Evolutionary conservation across 2,797 vertebrate species (phyloP).

Genomic region (Capromys pilorides): DNA sequence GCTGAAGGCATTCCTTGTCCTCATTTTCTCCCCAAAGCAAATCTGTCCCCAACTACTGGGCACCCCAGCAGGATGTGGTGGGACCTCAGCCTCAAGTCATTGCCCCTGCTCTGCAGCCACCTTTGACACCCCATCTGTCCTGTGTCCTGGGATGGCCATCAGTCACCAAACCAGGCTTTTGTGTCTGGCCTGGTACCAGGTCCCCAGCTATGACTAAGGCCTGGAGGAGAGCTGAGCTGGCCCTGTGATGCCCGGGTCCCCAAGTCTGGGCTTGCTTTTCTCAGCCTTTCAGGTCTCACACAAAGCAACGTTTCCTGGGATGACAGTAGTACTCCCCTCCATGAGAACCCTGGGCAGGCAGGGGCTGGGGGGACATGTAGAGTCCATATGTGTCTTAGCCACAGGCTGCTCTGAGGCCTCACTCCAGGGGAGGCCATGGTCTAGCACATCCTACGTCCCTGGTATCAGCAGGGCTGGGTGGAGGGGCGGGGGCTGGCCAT

Average conservation of each 20-base stretch:
- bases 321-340: too few species aligned
- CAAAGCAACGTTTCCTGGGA: neutral
- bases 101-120: neutral
- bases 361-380: neutral
- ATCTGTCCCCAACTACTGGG: neutral
- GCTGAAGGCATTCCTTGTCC: neutral
- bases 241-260: neutral
- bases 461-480: neutral
- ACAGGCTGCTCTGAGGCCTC: neutral
- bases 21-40: neutral
- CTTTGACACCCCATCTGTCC: neutral
- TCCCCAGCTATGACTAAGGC: neutral
- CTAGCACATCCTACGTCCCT: neutral
- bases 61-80: neutral
- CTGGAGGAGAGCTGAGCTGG: neutral
- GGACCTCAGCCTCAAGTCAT: neutral
- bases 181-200: neutral
- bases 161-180: rapidly evolving
- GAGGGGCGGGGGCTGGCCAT: rapidly evolving
- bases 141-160: neutral
- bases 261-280: neutral
- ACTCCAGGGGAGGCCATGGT: rapidly evolving
- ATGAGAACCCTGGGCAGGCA: neutral
- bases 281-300: neutral
- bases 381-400: too few species aligned